Conservation (phyloP, 2,888 invertebrate genomes). For the Drosophila greeni region DNA sequence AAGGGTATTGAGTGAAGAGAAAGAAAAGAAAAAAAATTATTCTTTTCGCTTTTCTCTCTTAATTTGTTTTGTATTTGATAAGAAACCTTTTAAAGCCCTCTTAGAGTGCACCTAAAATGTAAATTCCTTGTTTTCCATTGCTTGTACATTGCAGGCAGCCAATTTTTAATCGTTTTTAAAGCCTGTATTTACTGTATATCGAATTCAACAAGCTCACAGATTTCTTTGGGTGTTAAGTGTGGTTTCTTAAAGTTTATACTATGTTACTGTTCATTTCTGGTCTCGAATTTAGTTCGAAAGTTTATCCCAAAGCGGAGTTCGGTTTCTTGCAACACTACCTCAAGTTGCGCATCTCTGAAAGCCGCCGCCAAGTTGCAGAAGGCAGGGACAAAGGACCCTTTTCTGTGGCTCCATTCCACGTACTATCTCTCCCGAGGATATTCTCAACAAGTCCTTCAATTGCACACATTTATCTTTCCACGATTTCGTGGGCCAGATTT, state of each 20-base stretch:
- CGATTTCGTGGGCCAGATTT: conserved; percentile 23
- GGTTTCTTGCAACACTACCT: background rate
- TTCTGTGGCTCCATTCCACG: background rate
- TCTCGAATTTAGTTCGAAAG: conserved; percentile 11
- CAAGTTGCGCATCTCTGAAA: conserved; percentile 1
- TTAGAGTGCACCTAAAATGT: no score
- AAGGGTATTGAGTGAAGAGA: background rate
- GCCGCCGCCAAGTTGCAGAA: background rate
- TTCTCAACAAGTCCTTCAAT: conserved; percentile 25
- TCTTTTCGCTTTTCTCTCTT: no score
- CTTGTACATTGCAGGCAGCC: background rate
- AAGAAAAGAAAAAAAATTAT: no score
- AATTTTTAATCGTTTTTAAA: background rate
- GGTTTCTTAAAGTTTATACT: background rate
- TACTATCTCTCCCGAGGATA: conserved; percentile 10
- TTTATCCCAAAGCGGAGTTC: background rate
- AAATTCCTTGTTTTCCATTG: no score
- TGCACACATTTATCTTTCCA: conserved; percentile 21
- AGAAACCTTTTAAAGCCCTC: no score
- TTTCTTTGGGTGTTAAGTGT: background rate
- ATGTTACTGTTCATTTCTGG: background rate
- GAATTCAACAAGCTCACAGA: background rate
- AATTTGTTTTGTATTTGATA: no score
- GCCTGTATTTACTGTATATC: background rate
- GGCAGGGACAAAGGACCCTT: background rate